These are phyloP conservation scores for Apaloderma vittatum DNA, from an alignment of 2,113 vertebrate species.

Conservation along the genomic window DNA sequence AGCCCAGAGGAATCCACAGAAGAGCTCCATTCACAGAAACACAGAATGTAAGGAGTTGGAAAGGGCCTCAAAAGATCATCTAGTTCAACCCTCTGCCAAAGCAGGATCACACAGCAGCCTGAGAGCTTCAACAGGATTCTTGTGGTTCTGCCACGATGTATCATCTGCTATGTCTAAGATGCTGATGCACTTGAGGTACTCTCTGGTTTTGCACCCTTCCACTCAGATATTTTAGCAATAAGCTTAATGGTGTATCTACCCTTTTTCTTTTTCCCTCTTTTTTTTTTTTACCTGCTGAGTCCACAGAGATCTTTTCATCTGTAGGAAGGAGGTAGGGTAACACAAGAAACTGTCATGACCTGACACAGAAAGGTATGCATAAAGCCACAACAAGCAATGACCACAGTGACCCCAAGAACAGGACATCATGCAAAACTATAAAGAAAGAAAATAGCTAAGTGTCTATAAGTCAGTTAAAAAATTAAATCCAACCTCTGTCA, in stretches of 20 bases:
- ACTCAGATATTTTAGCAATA: not conserved
- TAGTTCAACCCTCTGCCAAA: too few relatives aligned
- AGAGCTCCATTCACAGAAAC: not conserved
- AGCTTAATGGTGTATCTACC: not conserved
- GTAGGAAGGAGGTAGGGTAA: not conserved
- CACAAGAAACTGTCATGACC: not conserved
- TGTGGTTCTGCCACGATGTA: not conserved
- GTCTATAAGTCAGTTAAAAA: not conserved
- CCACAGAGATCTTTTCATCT: not conserved
- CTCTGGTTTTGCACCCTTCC: not conserved
- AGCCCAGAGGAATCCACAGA: not conserved
- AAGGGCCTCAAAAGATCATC: too few relatives aligned
- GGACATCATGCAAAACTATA: not conserved
- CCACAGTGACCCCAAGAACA: fast-evolving
- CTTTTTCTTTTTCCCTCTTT: not conserved
- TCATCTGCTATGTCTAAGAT: not conserved
- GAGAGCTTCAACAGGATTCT: not conserved
- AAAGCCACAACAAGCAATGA: fast-evolving
- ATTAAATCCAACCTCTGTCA: not conserved
- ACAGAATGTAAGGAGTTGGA: too few relatives aligned
- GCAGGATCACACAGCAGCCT: not conserved
- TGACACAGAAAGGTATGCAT: not conserved
- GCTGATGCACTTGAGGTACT: not conserved
- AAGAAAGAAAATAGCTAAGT: not conserved
- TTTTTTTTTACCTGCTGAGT: not conserved